Evolutionary conservation across 2,797 vertebrate species (phyloP), one percentile per base, ranked within the genome.

Genomic region (Tympanoctomys barrerae): DNA sequence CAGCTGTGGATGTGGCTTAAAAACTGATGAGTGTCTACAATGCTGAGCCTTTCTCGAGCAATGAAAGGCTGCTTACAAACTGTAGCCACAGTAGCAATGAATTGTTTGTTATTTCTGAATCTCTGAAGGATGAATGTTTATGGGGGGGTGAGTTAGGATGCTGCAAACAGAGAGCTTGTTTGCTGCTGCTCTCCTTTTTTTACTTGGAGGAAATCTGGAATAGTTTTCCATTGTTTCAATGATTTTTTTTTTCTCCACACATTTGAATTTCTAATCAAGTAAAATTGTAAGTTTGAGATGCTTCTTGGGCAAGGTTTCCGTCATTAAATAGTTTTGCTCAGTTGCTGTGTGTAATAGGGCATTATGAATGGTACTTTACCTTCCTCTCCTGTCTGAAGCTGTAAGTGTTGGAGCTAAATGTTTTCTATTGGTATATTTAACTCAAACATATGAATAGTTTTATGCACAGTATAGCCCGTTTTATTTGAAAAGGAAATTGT

Each of bases 1-100:
- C 92, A 96, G 89, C 90, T 97, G 88, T 97, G 96, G 82, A 88
- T 95, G 87, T 91, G 68, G 94, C 94, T 95, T 96, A 96, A 91
- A 91, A 97, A 96, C 87, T 90, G 90, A 94, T 93, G 86, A 96
- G 49, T 68, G 19, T 91, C 42, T 78, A 92, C 89, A 97, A n/a
- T 92, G 93, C 78, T 81, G 71, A 92, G 90, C 70, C 84, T 94
- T 97, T 93, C 54, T 95, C 71, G 86, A 91, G 91, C 91, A 73
- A 75, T 97, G 95, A 97, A 97, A 96, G 97, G 77, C 92, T 87
- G 81, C 89, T 92, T 93, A 96, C 87, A 96, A 73, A 95, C 75
- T 81, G 89, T 87, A 75, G 78, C 77, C 92, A 54, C 61, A 31
- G 80, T 94, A 91, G 96, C 49, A 87, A 0, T 96, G 97, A 96